Base-by-base conservation (phyloP, 2,888 invertebrate species). In the Anoplius nigerrimus region DNA sequence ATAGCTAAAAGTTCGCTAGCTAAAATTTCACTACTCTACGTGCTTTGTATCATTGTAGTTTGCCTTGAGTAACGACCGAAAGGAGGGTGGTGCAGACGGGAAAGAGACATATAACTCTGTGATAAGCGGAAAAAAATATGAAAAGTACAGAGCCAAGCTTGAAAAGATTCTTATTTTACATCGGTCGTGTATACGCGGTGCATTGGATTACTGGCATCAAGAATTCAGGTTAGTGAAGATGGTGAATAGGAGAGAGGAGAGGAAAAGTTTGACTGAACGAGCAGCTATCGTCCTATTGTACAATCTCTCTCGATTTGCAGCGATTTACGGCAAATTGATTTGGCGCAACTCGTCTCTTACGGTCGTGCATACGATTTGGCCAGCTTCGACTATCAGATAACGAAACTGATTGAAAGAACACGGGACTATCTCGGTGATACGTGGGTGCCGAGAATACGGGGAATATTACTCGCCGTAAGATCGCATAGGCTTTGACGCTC, bases 111-210 rank as follows among this genome's bases (percentile, higher is more conserved):
- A n/a, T n/a, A n/a, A n/a, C 42, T 45, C 82, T n/a, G 57, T 61
- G 0, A 75, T 78, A 20, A 76, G 79, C 53, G 55, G 60, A 34
- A 45, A 64, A 0, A 80, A 77, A 24, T 85, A 79, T 67, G 55
- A 27, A 53, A 76, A 69, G 68, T 90, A 91, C 54, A 90, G 89
- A 72, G 83, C 83, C n/a, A 90, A 90, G 71, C 88, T 93, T 62
- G 87, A 89, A 68, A 92, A 90, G 79, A 93, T 92, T 75, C 90
- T 97, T 0, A 93, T 95, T 84, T 91, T 93, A 58, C 93, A 95
- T 52, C 96, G 97, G 89, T 94, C 95, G 0, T 95, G 96, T 81
- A 93, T 97, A 79, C 92, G 94, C 16, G 94, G 93, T 84, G 92
- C 96, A 56, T 88, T 96, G 69, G 94, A 93, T 83, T 91, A 96